A percentile compares a stretch with the other conserved stretches of the same genome.
phyloP scores from a whole-genome alignment of 2,113 vertebrate genomes.

The Scolopax mira region DNA sequence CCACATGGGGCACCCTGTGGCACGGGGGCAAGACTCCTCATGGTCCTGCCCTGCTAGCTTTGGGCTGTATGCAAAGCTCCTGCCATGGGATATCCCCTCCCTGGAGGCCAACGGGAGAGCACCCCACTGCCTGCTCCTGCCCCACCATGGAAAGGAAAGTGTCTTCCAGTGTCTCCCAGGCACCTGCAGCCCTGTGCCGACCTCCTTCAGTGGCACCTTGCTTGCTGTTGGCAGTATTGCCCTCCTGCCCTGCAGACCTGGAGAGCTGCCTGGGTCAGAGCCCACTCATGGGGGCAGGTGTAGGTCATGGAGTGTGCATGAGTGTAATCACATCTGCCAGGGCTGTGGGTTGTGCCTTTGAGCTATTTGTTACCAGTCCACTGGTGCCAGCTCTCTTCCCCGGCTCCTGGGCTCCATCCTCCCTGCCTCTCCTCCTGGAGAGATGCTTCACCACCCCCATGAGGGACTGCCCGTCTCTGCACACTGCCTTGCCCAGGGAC shows the following conservation, averaged over 20 bases:
- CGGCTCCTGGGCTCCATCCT: neutral
- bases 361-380: accelerated
- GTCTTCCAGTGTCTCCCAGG: neutral
- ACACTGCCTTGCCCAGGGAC: accelerated
- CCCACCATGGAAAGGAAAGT: neutral
- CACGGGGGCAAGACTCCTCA: accelerated
- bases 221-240: neutral
- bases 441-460: neutral
- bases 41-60: neutral
- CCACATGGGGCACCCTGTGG: neutral
- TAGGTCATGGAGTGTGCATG: accelerated
- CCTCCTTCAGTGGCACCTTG: no score
- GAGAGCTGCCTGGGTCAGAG: neutral
- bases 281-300: neutral
- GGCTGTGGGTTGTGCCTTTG: neutral
- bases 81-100: neutral
- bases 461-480: neutral
- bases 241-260: neutral
- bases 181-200: neutral
- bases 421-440: neutral
- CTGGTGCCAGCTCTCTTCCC: neutral
- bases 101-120: neutral
- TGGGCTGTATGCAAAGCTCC: neutral
- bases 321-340: accelerated
- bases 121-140: neutral